Evolutionary conservation across 1,140 invertebrate genomes (phyloP).

Genomic region (Tachypleus tridentatus): DNA sequence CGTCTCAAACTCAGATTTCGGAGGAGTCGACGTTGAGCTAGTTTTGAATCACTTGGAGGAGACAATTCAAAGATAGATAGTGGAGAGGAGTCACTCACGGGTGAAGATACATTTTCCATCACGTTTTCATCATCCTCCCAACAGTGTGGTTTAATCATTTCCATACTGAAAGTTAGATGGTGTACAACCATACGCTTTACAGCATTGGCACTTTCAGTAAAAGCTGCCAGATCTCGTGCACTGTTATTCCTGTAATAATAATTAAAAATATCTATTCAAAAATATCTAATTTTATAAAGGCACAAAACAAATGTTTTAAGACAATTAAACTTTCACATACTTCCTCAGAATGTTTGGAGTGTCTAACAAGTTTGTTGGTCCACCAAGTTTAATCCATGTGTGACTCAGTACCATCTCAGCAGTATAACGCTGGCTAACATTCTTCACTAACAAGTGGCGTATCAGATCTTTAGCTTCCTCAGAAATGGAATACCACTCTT

Average conservation of each 20-base stretch:
- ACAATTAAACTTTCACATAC: constrained; percentile 34
- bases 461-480: constrained; percentile 90
- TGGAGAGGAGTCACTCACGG: constrained; percentile 14
- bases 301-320: neutral
- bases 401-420: constrained; percentile 75
- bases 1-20: constrained; percentile 7
- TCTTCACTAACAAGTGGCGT: constrained; percentile 67
- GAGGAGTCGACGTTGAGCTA: constrained; percentile 58
- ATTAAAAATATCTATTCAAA: neutral
- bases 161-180: constrained; percentile 62
- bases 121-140: constrained; percentile 25
- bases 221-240: constrained; percentile 76
- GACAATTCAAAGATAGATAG: constrained; percentile 56
- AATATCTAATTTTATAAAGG: neutral
- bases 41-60: constrained; percentile 65
- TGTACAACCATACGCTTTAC: constrained; percentile 85
- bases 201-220: constrained; percentile 87
- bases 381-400: constrained; percentile 56
- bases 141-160: constrained; percentile 7
- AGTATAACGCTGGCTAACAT: constrained; percentile 66
- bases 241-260: constrained; percentile 61
- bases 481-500: constrained; percentile 79
- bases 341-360: constrained; percentile 77
- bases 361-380: constrained; percentile 43
- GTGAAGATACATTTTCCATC: constrained; percentile 1